Conservation (phyloP, 2,113 vertebrate species). For the Chrysemys picta region DNA sequence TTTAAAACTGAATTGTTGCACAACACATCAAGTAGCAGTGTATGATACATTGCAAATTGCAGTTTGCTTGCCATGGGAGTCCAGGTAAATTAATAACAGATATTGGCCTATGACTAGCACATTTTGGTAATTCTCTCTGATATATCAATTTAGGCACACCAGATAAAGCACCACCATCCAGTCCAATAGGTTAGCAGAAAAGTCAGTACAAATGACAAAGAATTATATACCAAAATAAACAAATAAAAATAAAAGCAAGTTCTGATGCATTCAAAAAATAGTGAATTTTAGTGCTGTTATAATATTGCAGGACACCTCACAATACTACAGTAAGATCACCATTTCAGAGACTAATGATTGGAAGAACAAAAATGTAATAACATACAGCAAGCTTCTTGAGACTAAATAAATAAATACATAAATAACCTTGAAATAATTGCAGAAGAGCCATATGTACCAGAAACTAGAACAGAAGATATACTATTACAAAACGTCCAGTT, state of each 20-base stretch:
- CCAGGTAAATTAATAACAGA: no score
- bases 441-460: no score
- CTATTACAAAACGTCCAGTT: no score
- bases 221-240: not conserved
- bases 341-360: no score
- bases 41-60: not conserved
- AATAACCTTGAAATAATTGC: no score
- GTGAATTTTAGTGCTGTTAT: not conserved
- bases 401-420: no score
- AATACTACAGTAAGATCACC: no score
- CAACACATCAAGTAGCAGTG: not conserved
- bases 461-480: no score
- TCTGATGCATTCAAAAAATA: not conserved
- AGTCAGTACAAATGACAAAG: not conserved
- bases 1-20: not conserved
- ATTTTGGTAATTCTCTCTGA: not conserved
- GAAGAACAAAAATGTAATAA: no score
- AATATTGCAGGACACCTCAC: not conserved
- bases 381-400: no score
- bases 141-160: not conserved
- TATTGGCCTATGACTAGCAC: not conserved
- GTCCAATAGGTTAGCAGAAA: not conserved
- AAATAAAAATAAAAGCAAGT: not conserved
- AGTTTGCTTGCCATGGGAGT: no score
- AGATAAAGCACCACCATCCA: fast-evolving